phyloP scores from a whole-genome alignment of 2,888 invertebrate genomes.

The Eurois occulta region DNA sequence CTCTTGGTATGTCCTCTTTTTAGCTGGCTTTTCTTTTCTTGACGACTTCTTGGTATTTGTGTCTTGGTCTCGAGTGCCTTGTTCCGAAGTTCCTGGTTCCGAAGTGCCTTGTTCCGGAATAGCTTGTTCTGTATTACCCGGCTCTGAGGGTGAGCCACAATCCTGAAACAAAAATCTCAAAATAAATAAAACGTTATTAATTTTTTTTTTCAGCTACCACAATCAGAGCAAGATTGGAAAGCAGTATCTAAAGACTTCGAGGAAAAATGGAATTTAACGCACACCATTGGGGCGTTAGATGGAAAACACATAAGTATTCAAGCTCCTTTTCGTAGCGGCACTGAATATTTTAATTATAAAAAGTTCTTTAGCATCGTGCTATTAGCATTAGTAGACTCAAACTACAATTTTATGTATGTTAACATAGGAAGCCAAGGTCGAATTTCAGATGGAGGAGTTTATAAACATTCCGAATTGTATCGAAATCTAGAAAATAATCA shows the following conservation, averaged over 20 bases:
- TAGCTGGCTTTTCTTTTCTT: slow-evolving; percentile 47
- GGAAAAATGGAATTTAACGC: slow-evolving; percentile 52
- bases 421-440: slow-evolving; percentile 50
- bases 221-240: slow-evolving; percentile 33
- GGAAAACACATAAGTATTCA: slow-evolving; percentile 54
- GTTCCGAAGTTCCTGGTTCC: slow-evolving; percentile 47
- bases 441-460: slow-evolving; percentile 55
- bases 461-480: slow-evolving; percentile 49
- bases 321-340: slow-evolving; percentile 47
- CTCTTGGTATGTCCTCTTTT: slow-evolving; percentile 44
- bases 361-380: slow-evolving; percentile 47
- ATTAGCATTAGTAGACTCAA: slow-evolving; percentile 53
- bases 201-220: slow-evolving; percentile 41
- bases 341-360: slow-evolving; percentile 53
- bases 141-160: slow-evolving; percentile 49
- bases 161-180: slow-evolving; percentile 44
- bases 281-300: slow-evolving; percentile 49
- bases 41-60: slow-evolving; percentile 40
- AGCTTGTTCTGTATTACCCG: slow-evolving; percentile 40
- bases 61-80: slow-evolving; percentile 45
- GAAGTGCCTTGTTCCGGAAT: slow-evolving; percentile 39
- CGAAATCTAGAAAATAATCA: slow-evolving; percentile 50
- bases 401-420: slow-evolving; percentile 56
- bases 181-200: slow-evolving; percentile 33
- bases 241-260: slow-evolving; percentile 46